Evolutionary conservation across 2,113 vertebrate species (phyloP).

Genomic region (Sebastes schlegelii): DNA sequence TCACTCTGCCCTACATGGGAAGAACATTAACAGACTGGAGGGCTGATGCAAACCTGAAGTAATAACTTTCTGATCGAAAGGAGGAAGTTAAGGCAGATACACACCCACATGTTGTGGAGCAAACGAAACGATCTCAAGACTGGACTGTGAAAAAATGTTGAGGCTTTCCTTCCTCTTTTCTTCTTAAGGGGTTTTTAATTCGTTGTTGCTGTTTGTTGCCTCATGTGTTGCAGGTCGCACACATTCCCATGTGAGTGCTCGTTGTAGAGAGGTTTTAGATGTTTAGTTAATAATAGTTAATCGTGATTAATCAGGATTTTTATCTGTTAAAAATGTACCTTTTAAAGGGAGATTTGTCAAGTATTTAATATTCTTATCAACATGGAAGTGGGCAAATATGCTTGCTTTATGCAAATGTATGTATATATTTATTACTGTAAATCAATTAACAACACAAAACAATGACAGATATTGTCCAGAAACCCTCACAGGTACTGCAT

Average conservation of each 20-base stretch:
- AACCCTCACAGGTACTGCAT: too few species aligned
- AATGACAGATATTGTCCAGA: too few species aligned
- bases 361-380: too few species aligned
- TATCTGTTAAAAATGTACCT: too few species aligned
- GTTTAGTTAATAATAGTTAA: background rate
- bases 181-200: background rate
- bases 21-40: constrained; percentile 10
- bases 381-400: too few species aligned
- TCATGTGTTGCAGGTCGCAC: background rate
- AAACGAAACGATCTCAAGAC: background rate
- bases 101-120: background rate
- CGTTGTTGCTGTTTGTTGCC: background rate
- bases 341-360: too few species aligned
- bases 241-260: background rate
- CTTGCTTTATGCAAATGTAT: too few species aligned
- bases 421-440: too few species aligned
- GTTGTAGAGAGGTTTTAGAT: background rate
- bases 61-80: background rate
- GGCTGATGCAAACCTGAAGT: constrained; percentile 60
- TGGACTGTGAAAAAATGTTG: background rate
- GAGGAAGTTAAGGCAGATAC: background rate
- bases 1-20: constrained; percentile 52
- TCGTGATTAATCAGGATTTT: too few species aligned
- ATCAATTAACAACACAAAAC: too few species aligned
- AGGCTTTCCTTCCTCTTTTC: background rate